Conservation (phyloP, 2,113 vertebrate species). For the Syrrhaptes paradoxus region DNA sequence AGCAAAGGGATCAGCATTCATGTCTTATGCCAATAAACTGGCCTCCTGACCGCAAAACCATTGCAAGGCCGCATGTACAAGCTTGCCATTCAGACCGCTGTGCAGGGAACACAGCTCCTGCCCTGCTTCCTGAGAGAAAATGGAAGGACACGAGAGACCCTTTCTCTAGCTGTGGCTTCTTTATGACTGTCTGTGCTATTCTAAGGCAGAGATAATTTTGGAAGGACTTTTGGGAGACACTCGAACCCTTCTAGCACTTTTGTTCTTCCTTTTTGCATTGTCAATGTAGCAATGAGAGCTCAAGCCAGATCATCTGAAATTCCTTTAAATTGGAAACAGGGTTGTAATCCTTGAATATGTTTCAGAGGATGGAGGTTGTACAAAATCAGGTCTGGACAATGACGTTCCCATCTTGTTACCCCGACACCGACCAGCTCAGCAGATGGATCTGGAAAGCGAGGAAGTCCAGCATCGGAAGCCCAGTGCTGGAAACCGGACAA, state of each 20-base stretch:
- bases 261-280: neutral
- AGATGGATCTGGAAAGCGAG: neutral
- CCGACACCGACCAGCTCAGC: neutral
- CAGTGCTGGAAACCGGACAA: constrained; percentile 12
- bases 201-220: neutral
- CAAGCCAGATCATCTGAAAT: neutral
- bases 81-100: neutral
- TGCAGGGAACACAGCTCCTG: neutral
- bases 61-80: neutral
- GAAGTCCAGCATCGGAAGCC: neutral
- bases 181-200: neutral
- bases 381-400: neutral
- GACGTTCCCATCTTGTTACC: neutral
- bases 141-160: neutral
- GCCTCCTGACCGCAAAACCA: neutral
- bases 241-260: neutral
- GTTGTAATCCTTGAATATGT: neutral
- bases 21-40: neutral
- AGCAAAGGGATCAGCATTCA: neutral
- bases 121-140: neutral
- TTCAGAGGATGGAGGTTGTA: neutral
- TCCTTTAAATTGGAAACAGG: neutral
- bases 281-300: neutral
- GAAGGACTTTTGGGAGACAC: neutral
- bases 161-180: neutral